Conservation (phyloP, 2,113 vertebrate genomes). For the Epinephelus lanceolatus region DNA sequence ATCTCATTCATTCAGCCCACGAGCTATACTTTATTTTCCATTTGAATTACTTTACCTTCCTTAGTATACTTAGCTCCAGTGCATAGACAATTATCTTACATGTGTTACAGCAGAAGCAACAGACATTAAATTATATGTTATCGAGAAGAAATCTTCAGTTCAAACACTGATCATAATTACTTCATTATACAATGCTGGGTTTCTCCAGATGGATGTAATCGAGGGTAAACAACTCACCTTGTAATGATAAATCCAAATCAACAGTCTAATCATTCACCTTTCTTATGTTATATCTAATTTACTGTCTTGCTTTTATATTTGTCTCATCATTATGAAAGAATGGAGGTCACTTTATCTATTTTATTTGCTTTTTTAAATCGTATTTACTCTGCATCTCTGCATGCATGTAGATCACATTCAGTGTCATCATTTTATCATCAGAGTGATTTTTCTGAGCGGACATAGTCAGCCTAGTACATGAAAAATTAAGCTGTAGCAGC, state of each 20-base stretch:
- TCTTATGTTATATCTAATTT: background rate
- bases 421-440: background rate
- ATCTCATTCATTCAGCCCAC: background rate
- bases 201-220: background rate
- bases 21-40: background rate
- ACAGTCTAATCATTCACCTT: background rate
- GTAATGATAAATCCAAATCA: background rate
- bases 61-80: background rate
- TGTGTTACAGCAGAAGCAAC: background rate
- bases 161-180: background rate
- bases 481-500: background rate
- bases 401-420: background rate
- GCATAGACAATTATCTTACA: background rate
- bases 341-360: background rate
- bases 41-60: background rate
- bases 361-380: too few relatives aligned
- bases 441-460: background rate
- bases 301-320: background rate
- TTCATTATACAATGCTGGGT: background rate
- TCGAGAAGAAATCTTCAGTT: background rate
- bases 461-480: background rate
- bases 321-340: background rate
- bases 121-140: background rate
- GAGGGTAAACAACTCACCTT: background rate
- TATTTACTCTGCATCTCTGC: background rate